Conservation (phyloP, 2,888 invertebrate species). For the Acleris laterana region DNA sequence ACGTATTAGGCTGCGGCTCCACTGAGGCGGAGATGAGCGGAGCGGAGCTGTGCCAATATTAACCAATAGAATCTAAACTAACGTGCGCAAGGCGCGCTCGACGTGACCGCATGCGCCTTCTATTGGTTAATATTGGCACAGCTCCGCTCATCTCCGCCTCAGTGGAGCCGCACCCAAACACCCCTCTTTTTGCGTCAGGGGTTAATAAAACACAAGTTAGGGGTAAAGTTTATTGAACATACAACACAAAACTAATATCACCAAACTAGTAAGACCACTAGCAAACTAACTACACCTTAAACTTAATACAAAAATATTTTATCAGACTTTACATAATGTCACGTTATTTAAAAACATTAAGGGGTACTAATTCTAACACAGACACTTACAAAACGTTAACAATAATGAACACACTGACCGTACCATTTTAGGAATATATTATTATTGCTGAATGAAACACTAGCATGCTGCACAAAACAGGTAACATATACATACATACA, state of each 20-base stretch:
- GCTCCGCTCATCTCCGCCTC: too few relatives aligned
- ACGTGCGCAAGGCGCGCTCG: too few relatives aligned
- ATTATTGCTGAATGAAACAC: neutral
- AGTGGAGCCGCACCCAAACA: too few relatives aligned
- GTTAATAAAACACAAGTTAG: constrained; percentile 5
- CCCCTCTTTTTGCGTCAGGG: too few relatives aligned
- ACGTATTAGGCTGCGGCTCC: too few relatives aligned
- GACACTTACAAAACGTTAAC: constrained; percentile 17
- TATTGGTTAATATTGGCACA: too few relatives aligned
- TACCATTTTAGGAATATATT: constrained; percentile 30
- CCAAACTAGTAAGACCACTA: constrained; percentile 24
- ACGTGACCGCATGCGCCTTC: too few relatives aligned
- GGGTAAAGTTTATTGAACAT: constrained; percentile 28
- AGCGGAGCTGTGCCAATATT: too few relatives aligned
- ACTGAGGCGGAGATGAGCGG: too few relatives aligned
- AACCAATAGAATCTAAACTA: too few relatives aligned
- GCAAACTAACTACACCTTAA: constrained; percentile 27
- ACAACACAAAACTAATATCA: constrained; percentile 22
- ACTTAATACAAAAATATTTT: constrained; percentile 30
- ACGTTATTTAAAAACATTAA: constrained; percentile 8
- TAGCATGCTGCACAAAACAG: too few relatives aligned
- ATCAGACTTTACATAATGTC: constrained; percentile 31
- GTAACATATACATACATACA: too few relatives aligned
- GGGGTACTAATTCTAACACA: neutral
- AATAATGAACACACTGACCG: constrained; percentile 47